Evolutionary conservation across 2,113 vertebrate species (phyloP).

Genomic region (Amphilophus citrinellus): DNA sequence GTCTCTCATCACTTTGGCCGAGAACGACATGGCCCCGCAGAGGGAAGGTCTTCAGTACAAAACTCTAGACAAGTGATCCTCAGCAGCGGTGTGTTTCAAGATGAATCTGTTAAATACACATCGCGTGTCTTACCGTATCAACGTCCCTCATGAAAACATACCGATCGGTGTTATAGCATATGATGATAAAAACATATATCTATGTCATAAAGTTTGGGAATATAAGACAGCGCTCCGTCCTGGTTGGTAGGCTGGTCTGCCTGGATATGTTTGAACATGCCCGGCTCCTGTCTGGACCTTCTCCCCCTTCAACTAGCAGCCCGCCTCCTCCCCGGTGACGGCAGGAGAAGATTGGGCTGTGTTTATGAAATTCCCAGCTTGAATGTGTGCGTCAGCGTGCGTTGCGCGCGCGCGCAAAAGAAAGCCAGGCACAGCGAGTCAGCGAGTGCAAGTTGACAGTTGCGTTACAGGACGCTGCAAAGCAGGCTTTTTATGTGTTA

Average conservation of each 20-base stretch:
- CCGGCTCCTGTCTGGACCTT: conserved; percentile 73
- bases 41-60: not conserved
- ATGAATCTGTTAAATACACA: conserved; percentile 16
- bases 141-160: not conserved
- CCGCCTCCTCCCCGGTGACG: conserved; percentile 76
- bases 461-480: not conserved
- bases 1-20: conserved; percentile 85
- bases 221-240: not conserved
- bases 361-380: conserved; percentile 26
- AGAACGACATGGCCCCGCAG: conserved; percentile 78
- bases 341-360: conserved; percentile 48
- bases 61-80: not conserved
- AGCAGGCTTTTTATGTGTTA: not conserved
- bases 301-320: conserved; percentile 60
- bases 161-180: not conserved
- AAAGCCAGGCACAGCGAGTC: not conserved
- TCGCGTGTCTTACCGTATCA: not conserved
- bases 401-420: not conserved
- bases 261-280: conserved; percentile 88
- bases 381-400: not conserved
- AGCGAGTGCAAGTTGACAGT: not conserved
- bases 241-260: conserved; percentile 33
- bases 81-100: not conserved
- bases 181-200: not conserved
- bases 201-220: not conserved